phyloP scores from a whole-genome alignment of 1,140 invertebrate genomes.

The Lasioglossum albipes region DNA sequence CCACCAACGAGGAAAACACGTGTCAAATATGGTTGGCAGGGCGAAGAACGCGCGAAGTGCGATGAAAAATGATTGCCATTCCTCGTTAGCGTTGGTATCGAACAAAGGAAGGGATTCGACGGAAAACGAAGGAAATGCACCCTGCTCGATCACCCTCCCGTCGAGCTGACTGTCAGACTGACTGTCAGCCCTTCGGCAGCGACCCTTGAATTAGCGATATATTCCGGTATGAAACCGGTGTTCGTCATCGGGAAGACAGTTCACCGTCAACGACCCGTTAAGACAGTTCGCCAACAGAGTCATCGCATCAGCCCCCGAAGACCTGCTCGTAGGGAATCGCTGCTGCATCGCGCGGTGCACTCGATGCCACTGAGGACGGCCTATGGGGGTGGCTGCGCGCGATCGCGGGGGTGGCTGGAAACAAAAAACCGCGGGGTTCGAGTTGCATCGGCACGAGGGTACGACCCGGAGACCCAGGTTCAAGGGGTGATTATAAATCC shows the following conservation, averaged over 20 bases:
- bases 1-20: too few relatives aligned
- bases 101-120: too few relatives aligned
- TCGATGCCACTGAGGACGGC: neutral
- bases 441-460: neutral
- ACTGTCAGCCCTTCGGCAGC: neutral
- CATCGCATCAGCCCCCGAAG: neutral
- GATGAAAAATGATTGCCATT: too few relatives aligned
- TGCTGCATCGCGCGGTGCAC: neutral
- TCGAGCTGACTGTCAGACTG: neutral
- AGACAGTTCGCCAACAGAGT: conserved; percentile 20
- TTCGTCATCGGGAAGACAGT: conserved; percentile 12
- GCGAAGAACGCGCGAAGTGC: too few relatives aligned
- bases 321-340: conserved; percentile 3
- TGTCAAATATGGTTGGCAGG: too few relatives aligned
- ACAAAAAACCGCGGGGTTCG: conserved; percentile 17
- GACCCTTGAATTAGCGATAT: neutral
- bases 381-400: neutral
- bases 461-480: neutral
- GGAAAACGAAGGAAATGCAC: neutral
- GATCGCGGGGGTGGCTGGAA: neutral
- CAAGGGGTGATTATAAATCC: conserved; percentile 45
- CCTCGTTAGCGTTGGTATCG: too few relatives aligned
- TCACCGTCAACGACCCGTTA: conserved; percentile 29
- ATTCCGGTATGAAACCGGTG: neutral
- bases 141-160: neutral